A percentile compares a stretch with the other conserved stretches of the same genome.
Evolutionary conservation across 1,140 invertebrate genomes (phyloP).

Genomic region (Drosophila repleta): DNA sequence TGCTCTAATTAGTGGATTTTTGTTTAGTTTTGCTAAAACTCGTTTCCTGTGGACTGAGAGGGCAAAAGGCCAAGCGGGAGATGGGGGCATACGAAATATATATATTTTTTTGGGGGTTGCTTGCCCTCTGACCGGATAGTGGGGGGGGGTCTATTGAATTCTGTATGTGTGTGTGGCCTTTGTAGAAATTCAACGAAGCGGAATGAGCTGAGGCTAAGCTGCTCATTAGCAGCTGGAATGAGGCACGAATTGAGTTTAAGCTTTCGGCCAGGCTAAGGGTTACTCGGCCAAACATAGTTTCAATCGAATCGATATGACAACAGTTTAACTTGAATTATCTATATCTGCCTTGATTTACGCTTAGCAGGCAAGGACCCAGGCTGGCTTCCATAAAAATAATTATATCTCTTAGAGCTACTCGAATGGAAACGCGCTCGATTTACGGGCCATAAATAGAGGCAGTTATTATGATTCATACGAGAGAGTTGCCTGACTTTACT

Average conservation of each 20-base stretch:
- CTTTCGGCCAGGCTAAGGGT: conserved; percentile 11
- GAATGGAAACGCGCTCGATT: too few species aligned
- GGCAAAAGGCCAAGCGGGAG: background rate
- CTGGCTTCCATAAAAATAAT: too few species aligned
- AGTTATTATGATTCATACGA: too few species aligned
- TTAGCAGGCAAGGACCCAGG: too few species aligned
- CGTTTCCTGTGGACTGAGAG: conserved; percentile 7
- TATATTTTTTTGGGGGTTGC: conserved; percentile 51
- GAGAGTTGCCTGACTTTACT: too few species aligned
- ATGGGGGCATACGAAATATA: conserved; percentile 7
- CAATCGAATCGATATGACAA: background rate
- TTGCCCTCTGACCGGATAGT: conserved; percentile 11
- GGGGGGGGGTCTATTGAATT: conserved; percentile 12
- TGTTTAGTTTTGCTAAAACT: conserved; percentile 69
- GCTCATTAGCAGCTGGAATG: conserved; percentile 55
- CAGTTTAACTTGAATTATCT: background rate
- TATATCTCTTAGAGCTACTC: too few species aligned
- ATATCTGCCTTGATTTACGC: background rate
- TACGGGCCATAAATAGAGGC: too few species aligned
- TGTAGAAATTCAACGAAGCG: conserved; percentile 59
- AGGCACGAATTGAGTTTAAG: conserved; percentile 22
- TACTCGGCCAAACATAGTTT: background rate
- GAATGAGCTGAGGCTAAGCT: conserved; percentile 60
- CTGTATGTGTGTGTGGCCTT: conserved; percentile 35
- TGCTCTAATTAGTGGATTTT: conserved; percentile 68